A percentile compares a stretch with the other conserved stretches of the same genome.
Evolutionary conservation across 2,888 invertebrate species (phyloP).

Genomic region (Dryomyza anilis): DNA sequence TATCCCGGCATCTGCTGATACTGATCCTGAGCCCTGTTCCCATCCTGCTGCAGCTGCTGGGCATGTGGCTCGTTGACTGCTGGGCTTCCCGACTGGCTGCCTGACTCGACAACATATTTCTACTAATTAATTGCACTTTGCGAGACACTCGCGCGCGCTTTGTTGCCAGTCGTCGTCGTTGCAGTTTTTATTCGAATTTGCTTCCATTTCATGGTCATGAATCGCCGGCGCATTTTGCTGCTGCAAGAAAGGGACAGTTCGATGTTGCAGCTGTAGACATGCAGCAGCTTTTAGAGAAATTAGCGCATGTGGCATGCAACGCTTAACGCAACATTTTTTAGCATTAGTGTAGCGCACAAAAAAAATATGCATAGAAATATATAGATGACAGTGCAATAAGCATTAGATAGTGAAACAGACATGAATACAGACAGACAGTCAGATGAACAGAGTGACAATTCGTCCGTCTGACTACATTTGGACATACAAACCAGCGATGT

Average conservation of each 20-base stretch:
- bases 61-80: background rate
- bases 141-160: slow-evolving; percentile 6
- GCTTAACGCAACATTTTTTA: slow-evolving; percentile 1
- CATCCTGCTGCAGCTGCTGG: background rate
- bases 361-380: background rate
- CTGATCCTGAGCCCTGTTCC: too few species aligned
- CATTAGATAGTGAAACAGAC: too few species aligned
- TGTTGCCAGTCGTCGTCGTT: background rate
- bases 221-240: too few species aligned
- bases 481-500: too few species aligned
- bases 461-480: too few species aligned
- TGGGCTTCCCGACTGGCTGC: background rate
- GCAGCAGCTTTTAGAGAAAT: slow-evolving; percentile 13
- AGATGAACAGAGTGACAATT: too few species aligned
- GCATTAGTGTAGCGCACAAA: background rate
- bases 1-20: too few species aligned
- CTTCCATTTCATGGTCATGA: slow-evolving; percentile 21
- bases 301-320: background rate
- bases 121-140: slow-evolving; percentile 40
- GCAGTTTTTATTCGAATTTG: slow-evolving; percentile 7
- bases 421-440: too few species aligned
- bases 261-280: background rate
- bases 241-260: background rate
- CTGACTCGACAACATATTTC: slow-evolving; percentile 35
- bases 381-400: background rate